Base-by-base conservation (phyloP, 37 sponge, comb jelly and placozoan genomes). In the Diacarnus erythraeanus region DNA sequence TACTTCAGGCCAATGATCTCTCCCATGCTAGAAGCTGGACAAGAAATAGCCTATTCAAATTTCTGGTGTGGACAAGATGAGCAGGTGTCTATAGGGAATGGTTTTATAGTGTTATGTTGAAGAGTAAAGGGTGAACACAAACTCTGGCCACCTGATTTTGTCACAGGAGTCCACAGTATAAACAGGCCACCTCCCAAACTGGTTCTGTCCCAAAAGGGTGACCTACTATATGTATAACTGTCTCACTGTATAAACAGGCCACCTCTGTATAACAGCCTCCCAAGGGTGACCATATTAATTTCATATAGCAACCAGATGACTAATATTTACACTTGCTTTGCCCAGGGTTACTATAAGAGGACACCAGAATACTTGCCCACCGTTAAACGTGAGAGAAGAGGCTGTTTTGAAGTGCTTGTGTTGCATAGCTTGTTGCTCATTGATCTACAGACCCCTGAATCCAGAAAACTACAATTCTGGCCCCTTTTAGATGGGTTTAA, bases 261-360 rank as follows among this genome's bases (percentile, higher is more conserved):
- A n/a, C n/a, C n/a, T n/a, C n/a, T n/a, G n/a, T n/a, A n/a, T n/a
- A n/a, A n/a, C n/a, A n/a, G n/a, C n/a, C n/a, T n/a, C n/a, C n/a
- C n/a, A n/a, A n/a, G n/a, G n/a, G n/a, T n/a, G n/a, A n/a, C n/a
- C n/a, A n/a, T n/a, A n/a, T n/a, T n/a, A n/a, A n/a, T n/a, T n/a
- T n/a, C n/a, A n/a, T n/a, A n/a, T n/a, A n/a, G n/a, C n/a, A n/a
- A n/a, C n/a, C n/a, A n/a, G n/a, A n/a, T n/a, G 10, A 81, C 59
- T 42, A n/a, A n/a, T n/a, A n/a, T n/a, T n/a, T n/a, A 76, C 39
- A 76, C 34, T 18, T 65, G 30, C 29, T 65, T 3, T 40, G 1
- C 64, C 26, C 68, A 93, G 91, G 97, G 97, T 1, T 96, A 96
- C 73, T 96, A 96, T 69, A 74, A 69, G 43, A 59, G 97, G 23